These are phyloP conservation scores for Apodemus sylvaticus DNA, from an alignment of 2,113 vertebrate species.

Conservation along the genomic window DNA sequence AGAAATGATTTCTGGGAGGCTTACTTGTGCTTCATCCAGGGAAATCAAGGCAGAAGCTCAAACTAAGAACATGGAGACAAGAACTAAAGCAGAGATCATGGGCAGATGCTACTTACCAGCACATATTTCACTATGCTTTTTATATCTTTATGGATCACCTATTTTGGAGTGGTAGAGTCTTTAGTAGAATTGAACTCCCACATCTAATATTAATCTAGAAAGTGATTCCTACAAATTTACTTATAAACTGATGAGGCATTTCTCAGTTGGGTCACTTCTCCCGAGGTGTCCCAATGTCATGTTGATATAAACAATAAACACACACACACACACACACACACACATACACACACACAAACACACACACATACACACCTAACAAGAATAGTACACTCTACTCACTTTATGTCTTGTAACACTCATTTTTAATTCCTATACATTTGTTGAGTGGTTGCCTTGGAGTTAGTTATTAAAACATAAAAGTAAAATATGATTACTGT, in stretches of 20 bases:
- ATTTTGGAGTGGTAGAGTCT: fast-evolving
- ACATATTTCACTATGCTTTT: too few relatives aligned
- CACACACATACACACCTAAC: too few relatives aligned
- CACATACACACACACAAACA: too few relatives aligned
- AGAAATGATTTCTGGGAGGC: too few relatives aligned
- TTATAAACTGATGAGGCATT: not conserved
- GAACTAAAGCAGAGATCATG: not conserved
- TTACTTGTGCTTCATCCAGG: not conserved
- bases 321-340: too few relatives aligned
- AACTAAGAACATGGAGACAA: not conserved
- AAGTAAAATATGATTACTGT: not conserved
- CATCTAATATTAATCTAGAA: not conserved
- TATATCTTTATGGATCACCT: not conserved
- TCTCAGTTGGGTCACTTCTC: not conserved
- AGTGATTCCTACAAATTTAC: fast-evolving
- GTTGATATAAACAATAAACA: not conserved
- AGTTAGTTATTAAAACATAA: not conserved
- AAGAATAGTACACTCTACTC: too few relatives aligned
- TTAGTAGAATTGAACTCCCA: not conserved
- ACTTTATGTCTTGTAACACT: not conserved
- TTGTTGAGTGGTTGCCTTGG: not conserved
- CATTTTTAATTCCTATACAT: not conserved
- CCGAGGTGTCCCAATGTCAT: not conserved
- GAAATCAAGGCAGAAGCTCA: not conserved
- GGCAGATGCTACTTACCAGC: too few relatives aligned